phyloP scores from a whole-genome alignment of 1,140 invertebrate genomes.

The Polypedilum pembai region DNA sequence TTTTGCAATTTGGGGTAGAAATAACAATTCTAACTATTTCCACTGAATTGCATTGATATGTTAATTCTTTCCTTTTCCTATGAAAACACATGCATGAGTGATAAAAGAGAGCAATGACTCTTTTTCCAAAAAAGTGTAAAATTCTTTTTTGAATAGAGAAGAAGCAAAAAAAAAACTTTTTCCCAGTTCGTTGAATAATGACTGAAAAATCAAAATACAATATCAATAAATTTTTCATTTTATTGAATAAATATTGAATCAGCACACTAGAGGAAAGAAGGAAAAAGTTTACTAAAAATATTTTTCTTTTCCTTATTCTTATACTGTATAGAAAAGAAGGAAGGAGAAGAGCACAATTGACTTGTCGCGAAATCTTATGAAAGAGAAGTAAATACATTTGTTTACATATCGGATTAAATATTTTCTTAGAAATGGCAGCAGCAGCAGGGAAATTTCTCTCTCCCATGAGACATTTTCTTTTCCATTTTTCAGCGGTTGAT shows the following conservation, averaged over 20 bases:
- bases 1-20: too few species aligned
- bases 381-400: constrained; percentile 25
- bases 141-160: too few species aligned
- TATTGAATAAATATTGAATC: constrained; percentile 26
- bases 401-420: constrained; percentile 26
- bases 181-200: too few species aligned
- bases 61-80: too few species aligned
- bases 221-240: constrained; percentile 26
- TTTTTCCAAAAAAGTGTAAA: not conserved
- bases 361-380: constrained; percentile 14
- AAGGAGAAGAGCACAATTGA: not conserved
- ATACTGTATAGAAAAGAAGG: not conserved
- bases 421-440: not conserved
- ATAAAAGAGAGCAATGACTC: too few species aligned
- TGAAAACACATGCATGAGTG: too few species aligned
- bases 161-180: too few species aligned
- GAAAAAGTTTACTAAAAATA: constrained; percentile 12
- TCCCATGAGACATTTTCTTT: constrained; percentile 20
- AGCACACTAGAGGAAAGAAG: not conserved
- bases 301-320: constrained; percentile 25
- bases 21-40: too few species aligned
- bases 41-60: too few species aligned
- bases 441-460: not conserved
- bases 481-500: not conserved
- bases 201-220: constrained; percentile 26